phyloP scores from a whole-genome alignment of 2,888 invertebrate genomes.

The Conchocele bisecta region DNA sequence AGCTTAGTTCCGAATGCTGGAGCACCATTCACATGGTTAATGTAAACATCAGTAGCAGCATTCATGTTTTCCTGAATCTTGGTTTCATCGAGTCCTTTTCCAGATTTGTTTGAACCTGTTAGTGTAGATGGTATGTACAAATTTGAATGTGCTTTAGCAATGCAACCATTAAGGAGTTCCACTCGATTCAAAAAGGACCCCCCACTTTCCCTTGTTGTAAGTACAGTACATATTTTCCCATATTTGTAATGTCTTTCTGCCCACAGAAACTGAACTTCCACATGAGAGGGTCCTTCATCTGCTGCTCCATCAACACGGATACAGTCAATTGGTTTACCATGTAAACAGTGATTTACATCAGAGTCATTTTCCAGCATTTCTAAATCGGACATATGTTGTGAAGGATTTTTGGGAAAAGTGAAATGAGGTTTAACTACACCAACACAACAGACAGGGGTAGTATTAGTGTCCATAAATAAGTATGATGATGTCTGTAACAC shows the following conservation, averaged over 20 bases:
- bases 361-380: not conserved
- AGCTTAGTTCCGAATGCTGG: not conserved
- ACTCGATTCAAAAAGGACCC: not conserved
- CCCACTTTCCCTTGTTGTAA: not conserved
- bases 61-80: conserved; percentile 1
- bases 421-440: not conserved
- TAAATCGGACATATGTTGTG: not conserved
- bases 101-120: not conserved
- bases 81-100: not conserved
- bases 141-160: conserved; percentile 1
- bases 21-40: not conserved
- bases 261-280: not conserved
- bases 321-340: no score
- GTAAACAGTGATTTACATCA: no score
- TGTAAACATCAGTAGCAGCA: not conserved
- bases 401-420: not conserved
- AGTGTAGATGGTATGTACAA: not conserved
- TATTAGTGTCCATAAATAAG: not conserved
- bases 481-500: not conserved
- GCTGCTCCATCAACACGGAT: not conserved
- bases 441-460: not conserved
- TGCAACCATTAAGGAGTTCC: conserved; percentile 1
- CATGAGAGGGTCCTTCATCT: not conserved
- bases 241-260: not conserved
- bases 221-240: not conserved